Evolutionary conservation across 2,888 invertebrate genomes (phyloP).

Genomic region (Drosophila recens): DNA sequence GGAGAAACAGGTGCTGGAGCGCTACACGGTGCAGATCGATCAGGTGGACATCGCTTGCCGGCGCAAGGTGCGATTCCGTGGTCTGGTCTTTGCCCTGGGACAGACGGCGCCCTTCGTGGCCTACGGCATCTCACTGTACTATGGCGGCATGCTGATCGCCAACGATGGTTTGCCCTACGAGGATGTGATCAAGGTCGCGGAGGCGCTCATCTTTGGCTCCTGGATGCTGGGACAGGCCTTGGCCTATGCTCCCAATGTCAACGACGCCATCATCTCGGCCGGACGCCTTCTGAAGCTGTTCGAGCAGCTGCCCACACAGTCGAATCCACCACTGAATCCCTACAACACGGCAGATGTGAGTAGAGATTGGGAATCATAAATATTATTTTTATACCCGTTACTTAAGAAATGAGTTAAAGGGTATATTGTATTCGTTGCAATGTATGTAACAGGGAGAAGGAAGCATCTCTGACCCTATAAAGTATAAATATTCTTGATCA

Average conservation of each 20-base stretch:
- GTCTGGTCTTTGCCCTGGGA: conserved; percentile 89
- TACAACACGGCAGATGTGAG: conserved; percentile 81
- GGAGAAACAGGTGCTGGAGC: conserved; percentile 87
- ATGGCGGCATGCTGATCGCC: conserved; percentile 90
- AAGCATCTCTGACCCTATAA: no score
- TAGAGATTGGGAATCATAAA: no score
- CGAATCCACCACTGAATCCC: conserved; percentile 85
- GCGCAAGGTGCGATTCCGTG: conserved; percentile 88
- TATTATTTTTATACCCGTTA: no score
- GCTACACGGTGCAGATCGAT: conserved; percentile 87
- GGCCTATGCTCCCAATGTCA: conserved; percentile 92
- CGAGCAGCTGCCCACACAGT: conserved; percentile 87
- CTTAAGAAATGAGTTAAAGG: no score
- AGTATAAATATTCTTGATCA: no score
- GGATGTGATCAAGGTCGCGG: conserved; percentile 91
- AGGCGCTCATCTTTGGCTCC: conserved; percentile 91
- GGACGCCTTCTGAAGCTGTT: conserved; percentile 89
- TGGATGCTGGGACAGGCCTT: conserved; percentile 93
- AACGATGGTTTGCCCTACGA: conserved; percentile 88
- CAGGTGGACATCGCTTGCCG: conserved; percentile 86
- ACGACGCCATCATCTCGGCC: conserved; percentile 90
- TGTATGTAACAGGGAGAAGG: no score
- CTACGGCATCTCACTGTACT: conserved; percentile 90
- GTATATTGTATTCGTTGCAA: no score
- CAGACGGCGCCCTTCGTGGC: conserved; percentile 90